Evolutionary conservation across 2,113 vertebrate genomes (phyloP), one percentile per base, ranked within the genome.

Genomic region (Dermatemys mawii): DNA sequence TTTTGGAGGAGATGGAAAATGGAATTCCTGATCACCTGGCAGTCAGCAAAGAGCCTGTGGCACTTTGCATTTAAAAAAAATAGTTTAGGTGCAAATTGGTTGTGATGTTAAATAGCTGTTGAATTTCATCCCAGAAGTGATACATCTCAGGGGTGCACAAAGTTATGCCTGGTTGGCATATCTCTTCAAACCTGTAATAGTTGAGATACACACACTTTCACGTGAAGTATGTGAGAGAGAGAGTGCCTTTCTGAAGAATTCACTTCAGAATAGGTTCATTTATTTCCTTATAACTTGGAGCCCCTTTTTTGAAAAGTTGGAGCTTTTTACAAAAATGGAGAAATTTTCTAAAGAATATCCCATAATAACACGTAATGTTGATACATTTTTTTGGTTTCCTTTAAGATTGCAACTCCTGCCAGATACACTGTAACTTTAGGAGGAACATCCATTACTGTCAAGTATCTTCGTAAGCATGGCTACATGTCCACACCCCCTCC

Each of bases 401-500:
- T 93, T 12, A 95, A 99, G 99, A 99, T 99, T 87, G 99, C 99
- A 90, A 99, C 99, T 3, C 99, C 99, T 83, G 99, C 99, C 46
- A 98, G 99, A 70, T 99, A 99, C 57, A 99, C 99, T 0, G 98
- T 98, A 96, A 99, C 99, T 35, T 95, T 99, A 96, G 99, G 99
- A 49, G 99, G 99, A 93, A 99, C 99, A 0, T 99, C 99, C 0
- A 93, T 99, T 48, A 98, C 98, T 4, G 98, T 99, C 78, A 99
- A 99, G 94, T 99, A 99, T 82, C 98, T 99, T 5, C 98, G 99
- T 32, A 99, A 98, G 90, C 98, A 94, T 0, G 99, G 99, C 90
- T 99, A 99, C 97, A 97, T 99, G 95, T 98, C 99, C 32, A 99
- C 99, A 2, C 99, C 99, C 1, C 99, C 99, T 7, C 99, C 99